A percentile compares a stretch with the other conserved stretches of the same genome.
Conservation (phyloP, 2,797 vertebrate species). For the Notoglanidium macrostoma region DNA sequence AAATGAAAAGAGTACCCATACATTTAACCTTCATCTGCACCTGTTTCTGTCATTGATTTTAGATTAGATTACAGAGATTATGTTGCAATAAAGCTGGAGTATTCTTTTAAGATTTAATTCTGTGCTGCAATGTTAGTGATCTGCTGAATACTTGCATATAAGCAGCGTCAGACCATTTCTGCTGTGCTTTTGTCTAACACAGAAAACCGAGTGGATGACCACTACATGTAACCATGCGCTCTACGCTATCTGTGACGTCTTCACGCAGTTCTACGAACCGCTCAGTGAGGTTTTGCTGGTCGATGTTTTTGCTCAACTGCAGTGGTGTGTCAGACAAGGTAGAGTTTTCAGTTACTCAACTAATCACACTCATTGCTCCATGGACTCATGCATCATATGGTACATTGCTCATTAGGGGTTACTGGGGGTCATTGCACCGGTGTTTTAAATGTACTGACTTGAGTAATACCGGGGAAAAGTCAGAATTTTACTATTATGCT, state of each 20-base stretch:
- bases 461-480: not conserved
- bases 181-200: constrained; percentile 39
- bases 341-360: constrained; percentile 43
- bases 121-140: no score
- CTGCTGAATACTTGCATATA: not conserved
- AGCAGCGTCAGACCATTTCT: not conserved
- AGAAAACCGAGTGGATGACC: constrained; percentile 99
- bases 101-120: not conserved
- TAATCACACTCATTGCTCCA: no score
- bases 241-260: constrained; percentile 95
- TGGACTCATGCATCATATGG: not conserved
- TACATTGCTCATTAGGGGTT: not conserved
- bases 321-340: constrained; percentile 99
- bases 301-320: constrained; percentile 91
- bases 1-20: not conserved
- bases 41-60: not conserved
- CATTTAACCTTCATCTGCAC: not conserved
- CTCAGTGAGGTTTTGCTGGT: constrained; percentile 89
- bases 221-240: constrained; percentile 97
- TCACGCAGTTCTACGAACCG: constrained; percentile 96
- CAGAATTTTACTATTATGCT: not conserved
- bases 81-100: not conserved
- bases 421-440: not conserved
- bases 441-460: not conserved
- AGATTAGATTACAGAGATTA: not conserved